Evolutionary conservation across 2,113 vertebrate genomes (phyloP), one percentile per base, ranked within the genome.

Genomic region (Motacilla alba): DNA sequence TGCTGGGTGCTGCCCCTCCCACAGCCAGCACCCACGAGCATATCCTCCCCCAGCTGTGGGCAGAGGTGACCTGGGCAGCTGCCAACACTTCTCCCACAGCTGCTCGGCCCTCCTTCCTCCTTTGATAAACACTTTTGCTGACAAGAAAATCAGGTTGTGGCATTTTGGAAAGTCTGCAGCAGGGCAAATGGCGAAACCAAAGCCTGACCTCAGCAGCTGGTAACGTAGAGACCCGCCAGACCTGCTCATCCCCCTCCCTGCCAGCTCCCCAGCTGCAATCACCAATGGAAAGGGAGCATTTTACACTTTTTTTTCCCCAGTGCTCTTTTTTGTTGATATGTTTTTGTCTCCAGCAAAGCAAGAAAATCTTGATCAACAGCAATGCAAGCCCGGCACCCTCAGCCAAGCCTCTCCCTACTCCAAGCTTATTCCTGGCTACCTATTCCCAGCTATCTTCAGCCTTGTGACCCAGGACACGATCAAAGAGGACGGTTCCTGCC

Each of bases 1-100:
- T 79, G 62, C 43, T 2, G 1, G 20, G 17, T 21, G 53, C 43
- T 7, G 9, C 15, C 9, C 37, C 7, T 0, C 0, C 50, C 81
- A 44, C 55, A n/a, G 15, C 2, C 9, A n/a, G 37, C 1, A 13
- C 28, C 33, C 8, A 53, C 0, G 5, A 22, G 55, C 3, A 1
- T 13, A 8, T 44, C 68, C 59, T 74, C 8, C 60, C 24, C 39
- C 26, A 67, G 69, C 27, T 5, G 39, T 8, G 63, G 64, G 50
- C 80, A 73, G 79, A 60, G 75, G 55, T 56, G 82, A 70, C 3
- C 21, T 17, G 33, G 68, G 58, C 6, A 35, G 50, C 66, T 50
- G 66, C 78, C 39, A 28, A 6, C 5, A 0, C 66, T 23, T 6
- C 20, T 77, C 49, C 70, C 1, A 0, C 28, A 47, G 82, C n/a